Evolutionary conservation across 2,888 invertebrate genomes (phyloP).

Genomic region (Mythimna impura): DNA sequence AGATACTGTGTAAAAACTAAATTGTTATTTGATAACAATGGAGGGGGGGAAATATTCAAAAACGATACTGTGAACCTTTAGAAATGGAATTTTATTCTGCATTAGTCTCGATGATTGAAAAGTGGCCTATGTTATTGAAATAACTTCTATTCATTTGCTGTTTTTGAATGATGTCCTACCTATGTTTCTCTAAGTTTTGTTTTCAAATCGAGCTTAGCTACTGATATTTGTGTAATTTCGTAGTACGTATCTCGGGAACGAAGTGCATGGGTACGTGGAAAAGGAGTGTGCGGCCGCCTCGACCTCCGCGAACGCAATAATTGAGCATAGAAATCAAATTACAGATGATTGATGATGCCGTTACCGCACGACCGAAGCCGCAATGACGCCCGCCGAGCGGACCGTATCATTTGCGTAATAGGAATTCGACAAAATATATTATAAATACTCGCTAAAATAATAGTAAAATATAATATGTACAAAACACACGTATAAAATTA

Average conservation of each 20-base stretch:
- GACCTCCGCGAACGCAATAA: slow-evolving; percentile 90
- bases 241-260: slow-evolving; percentile 71
- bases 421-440: slow-evolving; percentile 82
- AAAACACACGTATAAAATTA: slow-evolving; percentile 32
- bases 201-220: slow-evolving; percentile 43
- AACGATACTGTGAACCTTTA: slow-evolving; percentile 38
- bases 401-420: slow-evolving; percentile 88
- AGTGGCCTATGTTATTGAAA: slow-evolving; percentile 32
- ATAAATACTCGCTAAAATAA: slow-evolving; percentile 44
- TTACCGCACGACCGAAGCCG: slow-evolving; percentile 88
- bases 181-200: slow-evolving; percentile 16
- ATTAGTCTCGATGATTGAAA: slow-evolving; percentile 47
- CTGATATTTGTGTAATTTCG: slow-evolving; percentile 66
- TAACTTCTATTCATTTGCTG: slow-evolving; percentile 9
- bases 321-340: slow-evolving; percentile 91
- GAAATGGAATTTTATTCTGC: slow-evolving; percentile 41
- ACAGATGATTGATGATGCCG: slow-evolving; percentile 90
- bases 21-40: slow-evolving; percentile 61
- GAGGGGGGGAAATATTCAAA: slow-evolving; percentile 39
- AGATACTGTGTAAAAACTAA: slow-evolving; percentile 56
- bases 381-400: slow-evolving; percentile 84
- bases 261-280: slow-evolving; percentile 77
- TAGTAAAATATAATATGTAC: slow-evolving; percentile 38
- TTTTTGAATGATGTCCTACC: slow-evolving; percentile 11
- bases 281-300: slow-evolving; percentile 80